A percentile compares a stretch with the other conserved stretches of the same genome.
These are phyloP conservation scores for Pterobdella sp. DNA, from an alignment of 2,888 invertebrate genomes.

Conservation along the genomic window DNA sequence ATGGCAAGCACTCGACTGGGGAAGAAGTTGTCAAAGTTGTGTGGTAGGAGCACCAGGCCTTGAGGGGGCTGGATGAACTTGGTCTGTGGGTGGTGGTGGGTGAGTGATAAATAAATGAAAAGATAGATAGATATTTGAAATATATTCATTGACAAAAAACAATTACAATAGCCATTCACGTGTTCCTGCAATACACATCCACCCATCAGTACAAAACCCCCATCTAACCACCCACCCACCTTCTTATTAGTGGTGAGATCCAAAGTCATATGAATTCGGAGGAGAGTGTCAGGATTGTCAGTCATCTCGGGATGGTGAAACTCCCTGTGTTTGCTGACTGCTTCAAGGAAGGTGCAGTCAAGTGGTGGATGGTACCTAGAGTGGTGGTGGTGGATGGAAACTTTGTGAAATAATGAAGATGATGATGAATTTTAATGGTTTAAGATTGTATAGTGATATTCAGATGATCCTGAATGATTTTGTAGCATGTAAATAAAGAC, in stretches of 20 bases:
- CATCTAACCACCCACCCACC: constrained; percentile 37
- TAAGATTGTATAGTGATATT: too few species aligned
- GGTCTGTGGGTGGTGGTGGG: constrained; percentile 40
- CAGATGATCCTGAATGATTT: too few species aligned
- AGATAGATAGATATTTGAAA: not conserved
- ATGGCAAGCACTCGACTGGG: constrained; percentile 42
- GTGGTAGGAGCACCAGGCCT: constrained; percentile 41
- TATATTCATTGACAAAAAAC: too few species aligned
- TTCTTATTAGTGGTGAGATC: constrained; percentile 45
- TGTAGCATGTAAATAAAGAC: too few species aligned
- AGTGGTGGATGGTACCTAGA: constrained; percentile 40
- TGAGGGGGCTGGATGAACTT: constrained; percentile 42
- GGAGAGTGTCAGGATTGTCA: constrained; percentile 41
- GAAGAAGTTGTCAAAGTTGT: constrained; percentile 42
- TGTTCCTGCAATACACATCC: not conserved
- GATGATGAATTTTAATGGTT: not conserved
- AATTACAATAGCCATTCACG: too few species aligned
- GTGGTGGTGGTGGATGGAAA: not conserved
- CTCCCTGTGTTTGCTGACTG: constrained; percentile 43
- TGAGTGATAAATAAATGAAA: not conserved
- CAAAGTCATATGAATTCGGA: constrained; percentile 42
- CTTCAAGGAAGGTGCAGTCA: constrained; percentile 39
- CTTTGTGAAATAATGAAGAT: not conserved
- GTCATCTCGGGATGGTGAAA: constrained; percentile 45
- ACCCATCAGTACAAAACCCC: too few species aligned